Conservation (phyloP, 2,888 invertebrate species). For the Augiades crinisus region DNA sequence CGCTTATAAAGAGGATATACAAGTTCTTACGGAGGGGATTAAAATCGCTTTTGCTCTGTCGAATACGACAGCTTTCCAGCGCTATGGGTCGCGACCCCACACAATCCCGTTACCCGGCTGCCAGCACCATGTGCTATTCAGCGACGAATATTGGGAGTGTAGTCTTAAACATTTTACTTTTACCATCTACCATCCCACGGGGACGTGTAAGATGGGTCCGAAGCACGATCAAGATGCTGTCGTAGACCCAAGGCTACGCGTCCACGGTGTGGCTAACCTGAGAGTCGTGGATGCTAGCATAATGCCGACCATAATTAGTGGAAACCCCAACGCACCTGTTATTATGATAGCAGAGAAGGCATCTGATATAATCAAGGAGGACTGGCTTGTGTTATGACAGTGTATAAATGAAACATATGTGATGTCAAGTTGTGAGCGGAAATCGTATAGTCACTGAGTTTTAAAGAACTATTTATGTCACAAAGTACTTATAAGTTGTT, state of each 20-base stretch:
- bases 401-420: conserved; percentile 36
- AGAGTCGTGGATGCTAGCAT: conserved; percentile 92
- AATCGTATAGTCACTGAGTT: conserved; percentile 35
- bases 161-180: conserved; percentile 89
- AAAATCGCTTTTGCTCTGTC: conserved; percentile 91
- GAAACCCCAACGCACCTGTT: conserved; percentile 94
- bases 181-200: conserved; percentile 93
- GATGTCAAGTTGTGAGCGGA: conserved; percentile 20
- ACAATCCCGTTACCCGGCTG: conserved; percentile 92
- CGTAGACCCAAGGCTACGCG: conserved; percentile 88
- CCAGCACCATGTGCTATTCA: conserved; percentile 85
- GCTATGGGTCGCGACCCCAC: conserved; percentile 89
- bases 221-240: conserved; percentile 87
- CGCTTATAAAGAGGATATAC: conserved; percentile 90
- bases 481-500: conserved; percentile 46
- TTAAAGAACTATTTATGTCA: conserved; percentile 44
- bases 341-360: conserved; percentile 96
- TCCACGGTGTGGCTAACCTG: conserved; percentile 89
- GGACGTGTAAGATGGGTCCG: conserved; percentile 95
- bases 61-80: conserved; percentile 89
- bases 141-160: conserved; percentile 94
- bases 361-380: conserved; percentile 93
- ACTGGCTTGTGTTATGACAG: conserved; percentile 85
- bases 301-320: conserved; percentile 94
- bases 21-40: conserved; percentile 91